phyloP scores from a whole-genome alignment of 2,888 invertebrate species.

The Ellobium chinense region DNA sequence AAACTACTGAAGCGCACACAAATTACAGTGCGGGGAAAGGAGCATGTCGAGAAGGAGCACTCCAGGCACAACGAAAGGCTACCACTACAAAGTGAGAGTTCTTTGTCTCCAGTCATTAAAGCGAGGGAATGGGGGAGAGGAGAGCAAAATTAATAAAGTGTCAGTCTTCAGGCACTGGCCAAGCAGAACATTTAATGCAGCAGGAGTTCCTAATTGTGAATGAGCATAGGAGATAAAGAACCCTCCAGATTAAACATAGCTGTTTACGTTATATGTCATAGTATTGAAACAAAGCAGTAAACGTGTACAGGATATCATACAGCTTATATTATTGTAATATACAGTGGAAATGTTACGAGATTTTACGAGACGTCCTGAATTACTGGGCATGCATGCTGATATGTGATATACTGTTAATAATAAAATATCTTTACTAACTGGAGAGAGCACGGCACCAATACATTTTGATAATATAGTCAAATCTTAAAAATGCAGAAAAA shows the following conservation, averaged over 20 bases:
- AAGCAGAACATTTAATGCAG: no score
- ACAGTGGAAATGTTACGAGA: slow-evolving; percentile 37
- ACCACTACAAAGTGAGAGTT: slow-evolving; percentile 16
- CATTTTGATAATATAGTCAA: slow-evolving; percentile 13
- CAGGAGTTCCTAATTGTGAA: no score
- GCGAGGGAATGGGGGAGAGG: neutral
- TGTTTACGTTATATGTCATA: neutral
- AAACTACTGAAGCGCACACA: neutral
- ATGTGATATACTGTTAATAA: slow-evolving; percentile 36
- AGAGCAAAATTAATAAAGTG: no score
- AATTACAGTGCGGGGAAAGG: neutral
- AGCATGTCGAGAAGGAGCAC: no score
- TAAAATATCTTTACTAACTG: neutral
- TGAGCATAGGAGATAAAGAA: slow-evolving; percentile 23
- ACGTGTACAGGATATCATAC: slow-evolving; percentile 1
- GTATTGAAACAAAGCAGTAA: neutral
- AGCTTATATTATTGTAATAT: slow-evolving; percentile 24
- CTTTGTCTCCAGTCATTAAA: neutral
- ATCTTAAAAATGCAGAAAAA: neutral
- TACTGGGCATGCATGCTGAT: slow-evolving; percentile 45
- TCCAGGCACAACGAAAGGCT: slow-evolving; percentile 36
- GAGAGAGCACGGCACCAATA: slow-evolving; percentile 17
- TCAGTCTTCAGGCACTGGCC: no score
- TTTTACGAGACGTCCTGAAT: slow-evolving; percentile 28
- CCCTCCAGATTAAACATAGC: slow-evolving; percentile 12